Evolutionary conservation across 2,113 vertebrate genomes (phyloP), one percentile per base, ranked within the genome.

Genomic region (Ammospiza nelsoni): DNA sequence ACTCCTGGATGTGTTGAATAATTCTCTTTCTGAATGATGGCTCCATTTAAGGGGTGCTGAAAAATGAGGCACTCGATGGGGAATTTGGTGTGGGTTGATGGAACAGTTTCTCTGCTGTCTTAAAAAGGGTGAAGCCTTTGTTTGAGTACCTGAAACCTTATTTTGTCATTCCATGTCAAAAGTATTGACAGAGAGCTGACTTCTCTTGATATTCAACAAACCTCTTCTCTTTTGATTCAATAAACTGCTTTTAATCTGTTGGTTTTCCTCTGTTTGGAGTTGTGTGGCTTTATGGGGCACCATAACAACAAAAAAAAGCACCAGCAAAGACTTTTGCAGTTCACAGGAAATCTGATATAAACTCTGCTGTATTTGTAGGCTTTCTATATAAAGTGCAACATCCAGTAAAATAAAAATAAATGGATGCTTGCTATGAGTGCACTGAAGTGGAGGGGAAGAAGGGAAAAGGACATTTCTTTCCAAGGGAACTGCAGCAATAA

Each of bases 31-130:
- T 24, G 43, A 27, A 6, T 4, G 43, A 14, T 20, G 33, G 10
- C 4, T 28, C 57, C 20, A 5, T 6, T 62, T 23, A 29, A 48
- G 29, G 49, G 9, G 18, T 41, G 12, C 52, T 84, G 51, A 19
- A 29, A 80, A 78, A 31, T 19, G 20, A 39, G 14, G 4, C 2
- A 1, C 12, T 46, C 9, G 0, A 5, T 20, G 57, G 27, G 21
- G 51, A 35, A 18, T 62, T 12, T 21, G 4, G 23, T 39, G 11
- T 24, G n/a, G 31, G 35, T 3, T 63, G 25, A 33, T n/a, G 9
- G 6, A 13, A 13, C 3, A 10, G 12, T 10, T 69, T 41, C 13
- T 58, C 14, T 33, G 63, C 49, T 44, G 29, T 9, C 28, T 46
- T n/a, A 29, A 25, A 84, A 84, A 54, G 80, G 35, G 65, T 82